Base-by-base conservation (phyloP, 1,140 invertebrate species). In the Caenorhabditis inopinata region DNA sequence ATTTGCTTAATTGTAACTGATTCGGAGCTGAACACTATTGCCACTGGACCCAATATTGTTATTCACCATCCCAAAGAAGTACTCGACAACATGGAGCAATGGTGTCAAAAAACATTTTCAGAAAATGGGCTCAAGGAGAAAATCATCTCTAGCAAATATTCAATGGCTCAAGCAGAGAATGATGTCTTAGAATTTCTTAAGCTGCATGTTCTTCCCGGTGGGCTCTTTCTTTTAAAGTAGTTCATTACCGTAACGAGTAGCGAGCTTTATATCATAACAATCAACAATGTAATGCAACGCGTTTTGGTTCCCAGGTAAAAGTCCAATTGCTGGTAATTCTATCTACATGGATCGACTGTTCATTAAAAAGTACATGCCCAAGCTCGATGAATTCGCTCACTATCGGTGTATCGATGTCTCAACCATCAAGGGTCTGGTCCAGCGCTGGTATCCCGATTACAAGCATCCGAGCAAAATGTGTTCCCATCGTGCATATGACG, bases 391-490 rank as follows among this genome's bases (percentile, higher is more conserved):
- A 12, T 94, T 95, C 89, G 90, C 97, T 76, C 95, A 97, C 89
- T 97, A 98, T 89, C 92, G 96, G 86, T 93, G 95, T 25, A 93
- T 98, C 74, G 96, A 98, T 92, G 95, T 97, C 4, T 94, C 93
- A 38, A 92, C 93, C 2, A 89, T 97, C 1, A 97, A 96, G 89
- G 95, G 97, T 90, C 81, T 84, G 82, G 87, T 75, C 81, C 90
- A 91, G 68, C 89, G 94, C 25, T 96, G 95, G 94, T 92, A 93
- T 89, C 91, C 91, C 3, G 87, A 90, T 42, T 85, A 90, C 75
- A 85, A 86, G 14, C 89, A 90, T 38, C 93, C 93, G 0, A 85
- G 88, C 46, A 96, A 96, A 87, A 87, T 86, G 27, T 89, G 91
- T 16, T 80, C 88, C 4, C 95, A 82, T 82, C 89, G 94, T 85